Percentiles rank a stretch among this genome's conserved stretches.
Evolutionary conservation across 2,888 invertebrate genomes (phyloP).

Genomic region (Parelbella ahira): DNA sequence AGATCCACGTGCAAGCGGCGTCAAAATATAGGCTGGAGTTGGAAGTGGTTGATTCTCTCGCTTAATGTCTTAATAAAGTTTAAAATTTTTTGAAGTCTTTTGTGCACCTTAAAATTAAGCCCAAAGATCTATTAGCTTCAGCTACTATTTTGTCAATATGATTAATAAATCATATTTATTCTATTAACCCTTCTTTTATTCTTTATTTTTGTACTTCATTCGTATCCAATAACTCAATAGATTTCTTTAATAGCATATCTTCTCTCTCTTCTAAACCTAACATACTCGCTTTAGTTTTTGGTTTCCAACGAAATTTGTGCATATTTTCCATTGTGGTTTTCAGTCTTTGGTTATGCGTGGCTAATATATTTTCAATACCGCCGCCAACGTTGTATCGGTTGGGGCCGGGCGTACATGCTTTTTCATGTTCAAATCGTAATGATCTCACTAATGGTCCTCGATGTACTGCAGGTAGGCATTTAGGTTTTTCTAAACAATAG

Average conservation of each 20-base stretch:
- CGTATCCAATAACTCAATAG: slow-evolving; percentile 52
- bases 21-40: too few species aligned
- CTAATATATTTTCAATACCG: slow-evolving; percentile 54
- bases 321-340: slow-evolving; percentile 47
- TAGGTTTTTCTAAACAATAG: slow-evolving; percentile 45
- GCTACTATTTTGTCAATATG: too few species aligned
- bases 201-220: too few species aligned
- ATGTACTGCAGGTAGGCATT: slow-evolving; percentile 48
- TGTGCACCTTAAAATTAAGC: too few species aligned
- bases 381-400: slow-evolving; percentile 48
- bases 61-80: too few species aligned
- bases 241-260: slow-evolving; percentile 41
- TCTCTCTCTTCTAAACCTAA: slow-evolving; percentile 45
- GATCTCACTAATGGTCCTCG: slow-evolving; percentile 50
- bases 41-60: too few species aligned
- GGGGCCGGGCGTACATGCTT: slow-evolving; percentile 45
- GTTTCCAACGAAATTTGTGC: slow-evolving; percentile 44
- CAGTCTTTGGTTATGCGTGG: slow-evolving; percentile 53
- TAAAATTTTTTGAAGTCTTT: too few species aligned
- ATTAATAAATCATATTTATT: too few species aligned
- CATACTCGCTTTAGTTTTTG: slow-evolving; percentile 33
- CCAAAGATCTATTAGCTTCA: too few species aligned
- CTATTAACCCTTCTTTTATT: too few species aligned
- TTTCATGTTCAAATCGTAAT: slow-evolving; percentile 41
- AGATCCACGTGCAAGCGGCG: too few species aligned